A percentile compares a stretch with the other conserved stretches of the same genome.
Evolutionary conservation across 2,888 invertebrate species (phyloP).

Genomic region (Acheta domesticus): DNA sequence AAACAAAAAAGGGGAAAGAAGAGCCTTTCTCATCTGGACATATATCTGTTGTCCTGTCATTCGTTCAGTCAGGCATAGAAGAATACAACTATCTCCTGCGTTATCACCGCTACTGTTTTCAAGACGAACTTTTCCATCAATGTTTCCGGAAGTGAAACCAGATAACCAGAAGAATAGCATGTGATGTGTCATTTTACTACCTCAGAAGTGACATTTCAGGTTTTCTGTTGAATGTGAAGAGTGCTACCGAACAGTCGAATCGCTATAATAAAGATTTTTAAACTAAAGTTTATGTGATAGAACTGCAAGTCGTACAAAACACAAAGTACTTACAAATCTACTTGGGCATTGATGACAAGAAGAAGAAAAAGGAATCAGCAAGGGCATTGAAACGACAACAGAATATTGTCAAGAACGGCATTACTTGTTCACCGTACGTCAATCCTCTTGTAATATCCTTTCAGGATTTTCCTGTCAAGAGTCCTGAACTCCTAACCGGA

Average conservation of each 20-base stretch:
- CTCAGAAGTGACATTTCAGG: conserved; percentile 18
- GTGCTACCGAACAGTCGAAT: not conserved
- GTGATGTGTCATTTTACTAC: conserved; percentile 18
- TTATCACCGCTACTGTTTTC: not conserved
- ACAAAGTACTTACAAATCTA: not conserved
- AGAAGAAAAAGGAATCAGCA: not conserved
- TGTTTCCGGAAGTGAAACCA: conserved; percentile 19
- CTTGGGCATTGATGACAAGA: conserved; percentile 5
- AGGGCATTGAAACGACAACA: not conserved
- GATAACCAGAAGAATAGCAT: not conserved
- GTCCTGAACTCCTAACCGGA: not conserved
- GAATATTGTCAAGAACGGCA: not conserved
- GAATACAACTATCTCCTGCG: not conserved
- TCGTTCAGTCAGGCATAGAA: not conserved
- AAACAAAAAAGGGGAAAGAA: conserved; percentile 27
- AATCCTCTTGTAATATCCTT: not conserved
- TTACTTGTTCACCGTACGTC: not conserved
- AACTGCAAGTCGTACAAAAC: not conserved
- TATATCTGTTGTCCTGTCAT: conserved; percentile 19
- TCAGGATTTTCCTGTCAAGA: not conserved
- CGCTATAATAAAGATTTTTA: not conserved
- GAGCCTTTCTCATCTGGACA: conserved; percentile 27
- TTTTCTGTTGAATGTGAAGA: conserved; percentile 6
- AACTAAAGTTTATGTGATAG: not conserved
- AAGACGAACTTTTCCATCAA: not conserved